Conservation (phyloP, 2,888 invertebrate genomes). For the Ariolimax columbianus region DNA sequence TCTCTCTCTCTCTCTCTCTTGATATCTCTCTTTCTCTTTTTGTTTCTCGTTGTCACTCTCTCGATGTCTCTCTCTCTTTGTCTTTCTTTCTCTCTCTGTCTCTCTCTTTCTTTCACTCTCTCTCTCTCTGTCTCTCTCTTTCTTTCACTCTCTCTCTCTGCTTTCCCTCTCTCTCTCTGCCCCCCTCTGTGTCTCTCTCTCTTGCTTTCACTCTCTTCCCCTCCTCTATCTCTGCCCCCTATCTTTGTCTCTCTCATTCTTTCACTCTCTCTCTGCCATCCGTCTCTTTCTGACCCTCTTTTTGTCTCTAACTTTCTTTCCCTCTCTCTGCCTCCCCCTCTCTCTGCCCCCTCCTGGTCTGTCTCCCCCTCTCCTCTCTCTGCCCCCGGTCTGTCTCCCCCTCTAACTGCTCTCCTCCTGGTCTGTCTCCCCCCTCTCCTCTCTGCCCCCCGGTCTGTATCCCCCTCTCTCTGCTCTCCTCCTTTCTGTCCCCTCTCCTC, state of each 20-base stretch:
- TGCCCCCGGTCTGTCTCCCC: constrained; percentile 33
- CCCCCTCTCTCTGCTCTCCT: neutral
- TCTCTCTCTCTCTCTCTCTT: neutral
- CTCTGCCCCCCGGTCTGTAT: neutral
- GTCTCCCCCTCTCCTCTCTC: neutral
- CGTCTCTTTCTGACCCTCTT: neutral
- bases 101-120: neutral
- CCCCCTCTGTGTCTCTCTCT: constrained; percentile 26
- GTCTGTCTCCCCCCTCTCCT: neutral
- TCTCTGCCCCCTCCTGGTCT: neutral
- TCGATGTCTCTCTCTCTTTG: neutral
- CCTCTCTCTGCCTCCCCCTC: neutral
- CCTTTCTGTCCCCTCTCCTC: neutral
- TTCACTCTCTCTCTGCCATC: neutral
- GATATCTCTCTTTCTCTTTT: constrained; percentile 11
- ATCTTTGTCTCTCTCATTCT: neutral
- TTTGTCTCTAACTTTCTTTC: neutral
- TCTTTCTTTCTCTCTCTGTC: neutral
- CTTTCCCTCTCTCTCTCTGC: too few relatives aligned
- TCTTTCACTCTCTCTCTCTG: neutral
- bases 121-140: constrained; percentile 40
- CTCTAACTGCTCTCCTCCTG: constrained; percentile 10
- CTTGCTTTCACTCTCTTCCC: too few relatives aligned
- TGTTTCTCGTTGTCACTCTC: constrained; percentile 14
- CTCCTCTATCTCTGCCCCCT: too few relatives aligned